Evolutionary conservation across 2,888 invertebrate genomes (phyloP).

Genomic region (Aphidoletes aphidimyza): DNA sequence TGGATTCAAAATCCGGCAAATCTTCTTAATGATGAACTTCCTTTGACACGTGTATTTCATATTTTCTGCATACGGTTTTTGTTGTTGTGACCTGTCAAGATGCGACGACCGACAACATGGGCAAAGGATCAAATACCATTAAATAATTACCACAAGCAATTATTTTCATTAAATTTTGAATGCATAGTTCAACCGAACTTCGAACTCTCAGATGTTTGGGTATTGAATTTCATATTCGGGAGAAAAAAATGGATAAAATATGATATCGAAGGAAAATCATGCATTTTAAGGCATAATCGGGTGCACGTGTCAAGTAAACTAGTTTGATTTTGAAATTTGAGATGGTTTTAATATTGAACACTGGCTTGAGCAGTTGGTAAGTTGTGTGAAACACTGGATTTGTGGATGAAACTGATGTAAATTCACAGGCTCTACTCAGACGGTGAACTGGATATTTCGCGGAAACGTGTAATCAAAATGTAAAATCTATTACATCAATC

Average conservation of each 20-base stretch:
- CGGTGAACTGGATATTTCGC: too few relatives aligned
- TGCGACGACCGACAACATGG: not conserved
- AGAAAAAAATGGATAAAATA: not conserved
- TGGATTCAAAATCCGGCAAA: not conserved
- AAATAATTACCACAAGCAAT: conserved; percentile 49
- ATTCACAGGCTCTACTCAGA: too few relatives aligned
- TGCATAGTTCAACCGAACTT: not conserved
- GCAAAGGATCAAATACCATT: conserved; percentile 37
- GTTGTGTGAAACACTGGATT: too few relatives aligned
- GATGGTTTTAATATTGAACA: not conserved
- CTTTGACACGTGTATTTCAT: not conserved
- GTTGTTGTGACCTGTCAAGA: not conserved
- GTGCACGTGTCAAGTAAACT: conserved; percentile 28
- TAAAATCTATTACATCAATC: too few relatives aligned
- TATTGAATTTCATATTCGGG: not conserved
- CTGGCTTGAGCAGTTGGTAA: too few relatives aligned
- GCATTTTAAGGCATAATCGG: not conserved
- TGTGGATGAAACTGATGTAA: too few relatives aligned
- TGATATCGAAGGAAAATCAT: not conserved
- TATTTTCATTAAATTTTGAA: conserved; percentile 33
- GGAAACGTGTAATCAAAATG: too few relatives aligned
- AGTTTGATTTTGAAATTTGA: conserved; percentile 12
- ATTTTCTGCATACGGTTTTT: not conserved
- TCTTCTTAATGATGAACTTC: conserved; percentile 20
- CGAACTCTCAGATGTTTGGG: not conserved